phyloP scores from a whole-genome alignment of 2,113 vertebrate species.

The Tapirus terrestris region DNA sequence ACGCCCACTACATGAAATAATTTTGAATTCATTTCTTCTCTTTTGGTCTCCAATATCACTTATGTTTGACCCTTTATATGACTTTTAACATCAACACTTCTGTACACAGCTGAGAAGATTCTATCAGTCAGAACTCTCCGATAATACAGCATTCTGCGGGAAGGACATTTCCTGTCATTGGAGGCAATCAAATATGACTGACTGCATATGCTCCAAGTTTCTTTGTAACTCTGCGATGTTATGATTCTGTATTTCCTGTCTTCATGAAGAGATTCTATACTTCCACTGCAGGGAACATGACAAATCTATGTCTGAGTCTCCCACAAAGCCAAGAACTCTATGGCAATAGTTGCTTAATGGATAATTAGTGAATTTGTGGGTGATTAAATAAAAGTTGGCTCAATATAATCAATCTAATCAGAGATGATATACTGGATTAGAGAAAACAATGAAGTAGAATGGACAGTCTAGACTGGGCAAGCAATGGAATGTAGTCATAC shows the following conservation, averaged over 20 bases:
- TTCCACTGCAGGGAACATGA: not conserved
- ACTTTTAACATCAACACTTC: not conserved
- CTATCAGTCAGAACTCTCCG: not conserved
- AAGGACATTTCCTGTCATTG: not conserved
- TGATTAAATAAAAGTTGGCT: conserved; percentile 53
- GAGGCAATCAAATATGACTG: not conserved
- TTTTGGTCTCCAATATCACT: not conserved
- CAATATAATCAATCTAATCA: conserved; percentile 42
- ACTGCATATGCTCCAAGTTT: not conserved
- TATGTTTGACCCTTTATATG: not conserved
- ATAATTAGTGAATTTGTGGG: conserved; percentile 60
- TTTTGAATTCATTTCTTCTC: not conserved
- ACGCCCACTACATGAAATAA: not conserved
- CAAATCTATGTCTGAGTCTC: not conserved
- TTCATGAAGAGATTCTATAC: not conserved
- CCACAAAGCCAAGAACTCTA: conserved; percentile 23
- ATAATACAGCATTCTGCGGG: not conserved
- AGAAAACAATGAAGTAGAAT: conserved; percentile 39
- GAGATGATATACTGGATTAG: conserved; percentile 32
- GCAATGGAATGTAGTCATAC: conserved; percentile 19
- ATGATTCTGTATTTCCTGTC: not conserved
- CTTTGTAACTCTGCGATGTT: not conserved
- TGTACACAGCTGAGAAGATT: not conserved
- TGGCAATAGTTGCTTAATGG: conserved; percentile 19
- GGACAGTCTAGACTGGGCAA: conserved; percentile 30